Evolutionary conservation across 2,888 invertebrate species (phyloP).

Genomic region (Ephialtes manifestator): DNA sequence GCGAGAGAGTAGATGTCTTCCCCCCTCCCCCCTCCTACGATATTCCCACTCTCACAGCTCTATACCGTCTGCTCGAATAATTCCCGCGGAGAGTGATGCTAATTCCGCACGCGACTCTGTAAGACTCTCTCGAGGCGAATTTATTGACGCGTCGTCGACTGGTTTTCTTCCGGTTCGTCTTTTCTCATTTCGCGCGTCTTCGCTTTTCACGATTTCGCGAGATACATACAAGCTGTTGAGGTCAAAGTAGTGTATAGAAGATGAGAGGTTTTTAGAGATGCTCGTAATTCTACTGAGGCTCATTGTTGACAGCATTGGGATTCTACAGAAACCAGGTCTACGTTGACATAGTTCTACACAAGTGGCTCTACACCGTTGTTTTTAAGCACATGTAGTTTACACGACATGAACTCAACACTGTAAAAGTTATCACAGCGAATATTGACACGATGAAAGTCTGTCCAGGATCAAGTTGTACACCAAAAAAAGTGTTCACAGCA

Average conservation of each 20-base stretch:
- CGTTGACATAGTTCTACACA: no score
- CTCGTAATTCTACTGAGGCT: neutral
- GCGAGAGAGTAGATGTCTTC: slow-evolving; percentile 47
- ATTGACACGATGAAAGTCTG: no score
- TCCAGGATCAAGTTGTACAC: no score
- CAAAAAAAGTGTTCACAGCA: no score
- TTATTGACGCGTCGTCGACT: slow-evolving; percentile 60
- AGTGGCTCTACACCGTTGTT: no score
- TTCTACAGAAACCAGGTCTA: no score
- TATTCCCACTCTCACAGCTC: slow-evolving; percentile 61
- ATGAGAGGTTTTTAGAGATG: neutral
- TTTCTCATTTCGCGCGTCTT: slow-evolving; percentile 15
- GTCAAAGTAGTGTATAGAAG: neutral
- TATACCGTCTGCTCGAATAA: slow-evolving; percentile 63
- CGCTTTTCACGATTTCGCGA: neutral
- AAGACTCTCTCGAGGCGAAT: slow-evolving; percentile 60
- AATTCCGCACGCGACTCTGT: slow-evolving; percentile 64
- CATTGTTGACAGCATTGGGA: no score
- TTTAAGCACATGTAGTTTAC: no score
- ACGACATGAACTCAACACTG: no score
- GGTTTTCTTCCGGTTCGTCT: neutral
- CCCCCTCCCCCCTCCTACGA: slow-evolving; percentile 32
- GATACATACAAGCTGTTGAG: neutral
- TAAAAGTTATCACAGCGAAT: no score
- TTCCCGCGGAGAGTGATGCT: slow-evolving; percentile 67